Evolutionary conservation across 2,113 vertebrate species (phyloP).

Genomic region (Turnix velox): DNA sequence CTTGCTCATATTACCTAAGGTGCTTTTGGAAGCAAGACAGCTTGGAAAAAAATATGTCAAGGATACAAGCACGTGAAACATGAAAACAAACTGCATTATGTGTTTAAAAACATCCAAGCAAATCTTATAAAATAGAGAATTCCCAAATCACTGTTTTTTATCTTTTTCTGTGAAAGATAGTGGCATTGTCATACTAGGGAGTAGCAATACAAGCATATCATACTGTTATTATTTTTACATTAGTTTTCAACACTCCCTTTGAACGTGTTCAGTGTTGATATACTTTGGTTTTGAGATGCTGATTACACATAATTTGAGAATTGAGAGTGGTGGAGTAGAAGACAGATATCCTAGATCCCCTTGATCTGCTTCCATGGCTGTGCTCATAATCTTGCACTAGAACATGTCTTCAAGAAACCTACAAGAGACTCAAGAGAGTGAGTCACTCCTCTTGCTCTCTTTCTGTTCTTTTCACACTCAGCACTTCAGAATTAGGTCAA

Average conservation of each 20-base stretch:
- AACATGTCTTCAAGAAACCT: background rate
- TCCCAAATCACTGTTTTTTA: background rate
- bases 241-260: background rate
- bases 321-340: background rate
- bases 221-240: background rate
- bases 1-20: background rate
- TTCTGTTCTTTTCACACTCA: background rate
- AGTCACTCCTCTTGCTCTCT: background rate
- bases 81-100: background rate
- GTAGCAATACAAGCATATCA: background rate
- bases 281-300: background rate
- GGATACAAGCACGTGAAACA: background rate
- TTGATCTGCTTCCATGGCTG: background rate
- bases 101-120: background rate
- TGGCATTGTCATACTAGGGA: background rate
- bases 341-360: background rate
- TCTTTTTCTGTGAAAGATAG: rapidly evolving
- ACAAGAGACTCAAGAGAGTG: background rate
- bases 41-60: background rate
- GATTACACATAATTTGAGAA: background rate
- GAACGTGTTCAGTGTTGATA: background rate
- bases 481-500: background rate
- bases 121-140: background rate
- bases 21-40: background rate
- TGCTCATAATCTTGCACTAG: background rate